Percentiles rank a stretch among this genome's conserved stretches.
phyloP scores from a whole-genome alignment of 2,888 invertebrate species.

The Crematogaster levior region DNA sequence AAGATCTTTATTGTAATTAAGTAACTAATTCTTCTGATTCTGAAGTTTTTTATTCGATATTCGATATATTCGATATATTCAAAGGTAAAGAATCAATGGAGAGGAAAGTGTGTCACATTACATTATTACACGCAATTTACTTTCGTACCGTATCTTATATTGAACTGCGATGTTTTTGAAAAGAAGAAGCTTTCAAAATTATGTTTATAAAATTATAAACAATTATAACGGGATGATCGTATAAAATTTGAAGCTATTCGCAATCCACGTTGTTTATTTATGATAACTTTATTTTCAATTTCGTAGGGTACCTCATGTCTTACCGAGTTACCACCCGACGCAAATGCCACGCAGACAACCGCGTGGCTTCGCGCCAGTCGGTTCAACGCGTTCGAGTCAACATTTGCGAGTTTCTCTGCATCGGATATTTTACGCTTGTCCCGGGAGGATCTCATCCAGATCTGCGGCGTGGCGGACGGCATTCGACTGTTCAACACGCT shows the following conservation, averaged over 20 bases:
- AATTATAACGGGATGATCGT: neutral
- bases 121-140: neutral
- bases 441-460: constrained; percentile 96
- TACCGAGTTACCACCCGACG: constrained; percentile 88
- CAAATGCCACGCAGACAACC: constrained; percentile 90
- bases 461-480: constrained; percentile 97
- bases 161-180: neutral
- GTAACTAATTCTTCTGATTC: neutral
- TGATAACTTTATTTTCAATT: constrained; percentile 12
- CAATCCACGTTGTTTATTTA: neutral
- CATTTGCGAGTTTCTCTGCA: constrained; percentile 95
- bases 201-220: neutral
- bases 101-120: neutral
- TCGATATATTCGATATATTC: too few relatives aligned
- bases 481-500: constrained; percentile 96
- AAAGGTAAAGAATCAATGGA: neutral
- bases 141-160: neutral
- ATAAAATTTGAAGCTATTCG: neutral
- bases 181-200: neutral
- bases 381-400: constrained; percentile 91
- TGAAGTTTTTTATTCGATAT: neutral
- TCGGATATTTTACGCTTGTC: constrained; percentile 95
- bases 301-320: constrained; percentile 54
- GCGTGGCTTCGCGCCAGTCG: constrained; percentile 93
- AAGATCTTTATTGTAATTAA: neutral